phyloP scores from a whole-genome alignment of 2,888 invertebrate genomes.

The Nephrotoma flavescens region DNA sequence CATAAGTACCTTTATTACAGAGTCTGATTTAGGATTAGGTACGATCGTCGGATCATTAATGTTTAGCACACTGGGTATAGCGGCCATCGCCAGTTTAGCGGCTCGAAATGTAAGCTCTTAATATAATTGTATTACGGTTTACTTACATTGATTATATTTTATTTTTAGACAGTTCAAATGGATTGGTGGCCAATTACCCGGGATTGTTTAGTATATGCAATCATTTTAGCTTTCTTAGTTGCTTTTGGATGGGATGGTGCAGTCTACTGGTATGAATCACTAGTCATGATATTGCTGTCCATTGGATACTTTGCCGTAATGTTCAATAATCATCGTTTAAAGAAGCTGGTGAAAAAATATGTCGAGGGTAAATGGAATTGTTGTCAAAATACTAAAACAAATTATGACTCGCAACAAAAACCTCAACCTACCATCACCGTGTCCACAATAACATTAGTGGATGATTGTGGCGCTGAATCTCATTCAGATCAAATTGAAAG shows the following conservation, averaged over 20 bases:
- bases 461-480: background rate
- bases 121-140: slow-evolving; percentile 3
- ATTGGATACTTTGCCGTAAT: slow-evolving; percentile 56
- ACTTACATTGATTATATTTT: slow-evolving; percentile 8
- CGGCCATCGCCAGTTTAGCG: slow-evolving; percentile 63
- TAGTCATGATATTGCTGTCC: slow-evolving; percentile 57
- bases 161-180: slow-evolving; percentile 51
- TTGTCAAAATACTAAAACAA: slow-evolving; percentile 14
- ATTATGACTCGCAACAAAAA: slow-evolving; percentile 16
- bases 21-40: slow-evolving; percentile 74
- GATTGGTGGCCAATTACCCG: slow-evolving; percentile 70
- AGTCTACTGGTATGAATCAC: slow-evolving; percentile 67
- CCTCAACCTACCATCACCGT: background rate
- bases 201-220: slow-evolving; percentile 62
- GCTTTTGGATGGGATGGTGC: slow-evolving; percentile 61
- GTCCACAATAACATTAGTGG: background rate
- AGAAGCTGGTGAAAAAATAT: slow-evolving; percentile 27
- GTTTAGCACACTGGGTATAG: slow-evolving; percentile 76
- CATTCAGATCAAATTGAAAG: background rate
- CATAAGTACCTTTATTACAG: slow-evolving; percentile 70
- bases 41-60: slow-evolving; percentile 79
- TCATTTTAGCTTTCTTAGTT: slow-evolving; percentile 55
- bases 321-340: slow-evolving; percentile 47
- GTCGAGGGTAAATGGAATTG: slow-evolving; percentile 30
- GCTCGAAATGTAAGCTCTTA: slow-evolving; percentile 43